Conservation (phyloP, 2,888 invertebrate genomes). For the Drosophila cyrtoloma region DNA sequence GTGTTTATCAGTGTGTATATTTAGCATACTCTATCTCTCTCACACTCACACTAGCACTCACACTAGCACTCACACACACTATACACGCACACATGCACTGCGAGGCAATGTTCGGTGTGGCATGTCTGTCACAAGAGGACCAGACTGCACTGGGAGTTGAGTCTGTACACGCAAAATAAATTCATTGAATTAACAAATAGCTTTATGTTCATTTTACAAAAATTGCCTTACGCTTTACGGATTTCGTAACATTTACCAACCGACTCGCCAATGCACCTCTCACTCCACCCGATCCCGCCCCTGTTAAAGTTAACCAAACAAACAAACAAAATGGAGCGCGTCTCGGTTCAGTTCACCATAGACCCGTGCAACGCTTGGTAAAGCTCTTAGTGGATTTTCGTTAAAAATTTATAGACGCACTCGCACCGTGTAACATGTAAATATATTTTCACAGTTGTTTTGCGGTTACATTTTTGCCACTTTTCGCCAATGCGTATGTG, state of each 20-base stretch:
- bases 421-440: background rate
- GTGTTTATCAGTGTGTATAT: constrained; percentile 72
- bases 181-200: constrained; percentile 75
- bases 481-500: constrained; percentile 14
- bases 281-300: background rate
- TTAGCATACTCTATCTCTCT: constrained; percentile 35
- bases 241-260: constrained; percentile 46
- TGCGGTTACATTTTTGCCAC: constrained; percentile 47
- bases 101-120: constrained; percentile 44
- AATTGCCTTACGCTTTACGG: constrained; percentile 34
- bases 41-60: background rate
- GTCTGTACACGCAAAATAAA: constrained; percentile 43
- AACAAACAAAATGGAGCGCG: constrained; percentile 18
- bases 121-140: constrained; percentile 25
- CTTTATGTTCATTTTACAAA: constrained; percentile 63
- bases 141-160: constrained; percentile 9
- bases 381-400: constrained; percentile 70
- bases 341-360: constrained; percentile 28
- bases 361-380: constrained; percentile 27
- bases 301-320: constrained; percentile 15
- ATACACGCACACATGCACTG: constrained; percentile 30
- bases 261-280: background rate
- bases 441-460: constrained; percentile 49
- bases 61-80: constrained; percentile 1
- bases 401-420: constrained; percentile 65